These are phyloP conservation scores for Mystacornis crossleyi DNA, from an alignment of 2,113 vertebrate species.

Conservation along the genomic window DNA sequence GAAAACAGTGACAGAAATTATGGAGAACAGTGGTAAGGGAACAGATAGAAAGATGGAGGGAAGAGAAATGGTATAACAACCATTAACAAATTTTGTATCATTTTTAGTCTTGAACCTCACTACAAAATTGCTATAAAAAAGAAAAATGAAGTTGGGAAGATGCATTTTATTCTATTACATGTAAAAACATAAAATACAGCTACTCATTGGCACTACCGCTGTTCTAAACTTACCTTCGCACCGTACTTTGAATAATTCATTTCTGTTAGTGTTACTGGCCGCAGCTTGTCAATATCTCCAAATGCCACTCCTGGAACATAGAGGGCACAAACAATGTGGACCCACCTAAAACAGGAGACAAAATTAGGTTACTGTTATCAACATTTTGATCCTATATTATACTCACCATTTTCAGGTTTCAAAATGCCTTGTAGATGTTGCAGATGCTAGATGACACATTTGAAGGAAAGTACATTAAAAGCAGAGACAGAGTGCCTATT, in stretches of 20 bases:
- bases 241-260: conserved; percentile 99
- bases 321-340: conserved; percentile 97
- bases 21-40: background rate
- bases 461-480: background rate
- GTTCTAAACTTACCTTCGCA: conserved; percentile 86
- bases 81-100: background rate
- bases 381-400: background rate
- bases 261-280: conserved; percentile 96
- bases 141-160: background rate
- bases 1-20: background rate
- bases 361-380: background rate
- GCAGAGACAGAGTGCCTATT: background rate
- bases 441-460: background rate
- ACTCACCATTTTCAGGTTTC: background rate
- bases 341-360: conserved; percentile 84
- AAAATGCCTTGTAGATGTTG: background rate
- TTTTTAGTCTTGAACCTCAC: background rate
- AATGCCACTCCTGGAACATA: conserved; percentile 98
- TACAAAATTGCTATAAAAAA: background rate
- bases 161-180: background rate
- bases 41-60: background rate
- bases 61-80: background rate
- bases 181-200: background rate
- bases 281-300: conserved; percentile 96
- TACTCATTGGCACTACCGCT: background rate